Base-by-base conservation (phyloP, 2,113 vertebrate species). In the Lutjanus erythropterus region DNA sequence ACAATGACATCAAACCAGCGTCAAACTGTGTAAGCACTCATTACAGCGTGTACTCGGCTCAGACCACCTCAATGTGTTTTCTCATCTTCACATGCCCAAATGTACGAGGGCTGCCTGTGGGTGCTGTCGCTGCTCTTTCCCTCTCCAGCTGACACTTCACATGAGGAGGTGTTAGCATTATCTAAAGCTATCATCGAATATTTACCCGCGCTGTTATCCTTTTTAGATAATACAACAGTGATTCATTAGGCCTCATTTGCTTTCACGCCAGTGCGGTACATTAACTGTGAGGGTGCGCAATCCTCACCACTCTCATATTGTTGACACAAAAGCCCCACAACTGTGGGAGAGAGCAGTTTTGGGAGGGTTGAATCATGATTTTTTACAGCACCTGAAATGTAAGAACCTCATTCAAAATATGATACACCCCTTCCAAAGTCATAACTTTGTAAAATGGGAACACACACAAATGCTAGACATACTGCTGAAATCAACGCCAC, bases 211-310 rank as follows among this genome's bases (percentile, higher is more conserved):
- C 27, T 0, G 29, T 80, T 65, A 68, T 82, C 53, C 42, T 88
- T 85, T 85, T 84, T 49, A 73, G 67, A 88, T 84, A 75, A 84
- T 75, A 59, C 69, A 71, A 23, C 60, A 44, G 64, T 86, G 73
- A 88, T 80, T 93, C 87, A 92, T 90, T 87, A 87, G 69, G 60
- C 59, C 71, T 56, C 59, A 49, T 86, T 87, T 61, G 31, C 80
- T 83, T 83, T 71, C 59, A 86, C 85, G 75, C 76, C 73, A 68
- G 75, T 47, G 47, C 76, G 81, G 82, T 75, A 68, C 74, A 71
- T 84, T 87, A 77, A 80, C 71, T 50, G 77, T 35, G 81, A 84
- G 80, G 75, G 75, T 67, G 87, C 37, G 15, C 69, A 76, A 41
- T 88, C 71, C 83, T 82, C 76, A 62, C 35, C 61, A 23, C 50